Base-by-base conservation (phyloP, 2,888 invertebrate species). In the Calliopum simillimum region DNA sequence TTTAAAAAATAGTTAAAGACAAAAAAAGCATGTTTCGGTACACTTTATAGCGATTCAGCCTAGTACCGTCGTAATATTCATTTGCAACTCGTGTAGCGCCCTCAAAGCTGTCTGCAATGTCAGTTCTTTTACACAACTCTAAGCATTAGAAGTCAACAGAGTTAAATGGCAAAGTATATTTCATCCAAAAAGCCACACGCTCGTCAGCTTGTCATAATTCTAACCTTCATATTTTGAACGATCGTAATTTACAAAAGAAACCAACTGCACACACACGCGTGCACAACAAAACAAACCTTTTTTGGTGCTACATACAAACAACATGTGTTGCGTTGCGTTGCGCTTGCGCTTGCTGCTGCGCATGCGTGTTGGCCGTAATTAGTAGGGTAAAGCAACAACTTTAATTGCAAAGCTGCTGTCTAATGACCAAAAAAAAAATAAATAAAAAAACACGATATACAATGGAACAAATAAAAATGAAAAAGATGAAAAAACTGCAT, bases 221-320 rank as follows among this genome's bases (percentile, higher is more conserved):
- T 53, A 53, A 53, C 53, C 53, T 53, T 53, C 53, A 53, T 53
- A 53, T 53, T 23, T 53, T 23, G 21, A 53, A 53, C 14, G 53
- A 8, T 33, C 33, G 8, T 33, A 33, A 33, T 33, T 33, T 33
- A 33, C 8, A 33, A 33, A 33, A 33, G 33, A 33, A 33, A 33
- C n/a, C 33, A 33, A 8, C 6, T 33, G 8, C 33, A 8, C 8
- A 8, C 8, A 33, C 4, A 6, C 8, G 8, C 33, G 33, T 33
- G 33, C 8, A 33, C 4, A 6, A 33, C 8, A 33, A 33, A 33
- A 33, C 33, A 33, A 33, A 33, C 33, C 33, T 33, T 33, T 33
- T 33, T 33, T 33, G 33, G 33, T 33, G 33, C 33, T 33, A 8
- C 33, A 33, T 33, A 33, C 33, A 33, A 25, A 33, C 33, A 33